Percentiles rank a stretch among this genome's conserved stretches.
Evolutionary conservation across 2,113 vertebrate species (phyloP).

Genomic region (Salvelinus namaycush): DNA sequence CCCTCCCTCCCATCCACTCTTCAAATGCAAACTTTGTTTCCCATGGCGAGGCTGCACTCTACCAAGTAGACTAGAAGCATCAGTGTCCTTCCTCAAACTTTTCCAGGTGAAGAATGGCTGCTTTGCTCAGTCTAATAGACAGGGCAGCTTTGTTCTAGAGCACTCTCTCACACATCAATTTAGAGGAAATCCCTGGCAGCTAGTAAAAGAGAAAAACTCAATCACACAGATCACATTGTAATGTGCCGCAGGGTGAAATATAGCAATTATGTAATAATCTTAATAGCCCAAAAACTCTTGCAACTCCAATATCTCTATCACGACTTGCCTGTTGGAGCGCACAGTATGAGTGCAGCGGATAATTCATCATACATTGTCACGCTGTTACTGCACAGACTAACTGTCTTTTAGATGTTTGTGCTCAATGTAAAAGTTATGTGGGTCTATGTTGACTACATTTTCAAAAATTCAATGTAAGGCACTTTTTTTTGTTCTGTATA

Average conservation of each 20-base stretch:
- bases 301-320: slow-evolving; percentile 36
- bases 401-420: not conserved
- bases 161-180: slow-evolving; percentile 56
- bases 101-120: slow-evolving; percentile 70
- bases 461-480: too few relatives aligned
- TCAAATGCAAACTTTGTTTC: slow-evolving; percentile 68
- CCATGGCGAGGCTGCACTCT: slow-evolving; percentile 66
- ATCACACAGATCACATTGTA: slow-evolving; percentile 47
- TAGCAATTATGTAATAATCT: slow-evolving; percentile 46
- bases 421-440: too few relatives aligned
- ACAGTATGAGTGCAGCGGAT: slow-evolving; percentile 5
- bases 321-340: slow-evolving; percentile 10
- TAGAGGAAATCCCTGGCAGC: slow-evolving; percentile 57
- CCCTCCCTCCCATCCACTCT: slow-evolving; percentile 47
- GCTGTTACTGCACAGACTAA: too few relatives aligned
- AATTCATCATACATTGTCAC: slow-evolving; percentile 21
- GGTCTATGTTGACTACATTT: too few relatives aligned
- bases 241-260: slow-evolving; percentile 43
- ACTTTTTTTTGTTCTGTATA: too few relatives aligned
- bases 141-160: slow-evolving; percentile 43
- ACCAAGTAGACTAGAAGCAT: slow-evolving; percentile 70
- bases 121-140: slow-evolving; percentile 67
- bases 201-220: slow-evolving; percentile 42
- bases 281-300: slow-evolving; percentile 46
- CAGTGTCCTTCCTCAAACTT: slow-evolving; percentile 72